Conservation (phyloP, 2,113 vertebrate species). For the Podocnemis expansa region DNA sequence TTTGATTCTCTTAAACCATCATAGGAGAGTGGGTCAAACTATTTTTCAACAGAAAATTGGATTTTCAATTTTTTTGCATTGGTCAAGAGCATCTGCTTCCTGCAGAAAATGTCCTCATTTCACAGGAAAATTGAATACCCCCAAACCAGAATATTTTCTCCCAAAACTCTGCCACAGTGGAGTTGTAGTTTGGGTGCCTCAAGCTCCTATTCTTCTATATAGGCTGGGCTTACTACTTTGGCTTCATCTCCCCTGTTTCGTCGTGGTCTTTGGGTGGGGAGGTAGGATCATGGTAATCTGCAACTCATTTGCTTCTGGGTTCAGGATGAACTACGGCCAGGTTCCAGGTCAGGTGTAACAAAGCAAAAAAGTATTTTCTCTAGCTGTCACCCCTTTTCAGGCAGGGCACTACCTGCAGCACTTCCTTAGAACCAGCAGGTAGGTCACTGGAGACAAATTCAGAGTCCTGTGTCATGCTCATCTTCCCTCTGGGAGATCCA, state of each 20-base stretch:
- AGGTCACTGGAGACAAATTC: background rate
- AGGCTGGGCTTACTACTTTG: background rate
- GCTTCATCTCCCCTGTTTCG: background rate
- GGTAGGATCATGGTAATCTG: background rate
- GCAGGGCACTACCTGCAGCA: background rate
- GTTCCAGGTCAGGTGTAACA: background rate
- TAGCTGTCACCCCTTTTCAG: background rate
- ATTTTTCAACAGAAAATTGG: rapidly evolving
- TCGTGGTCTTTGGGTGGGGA: background rate
- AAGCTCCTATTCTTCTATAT: background rate
- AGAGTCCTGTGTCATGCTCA: background rate
- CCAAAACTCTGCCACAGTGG: background rate
- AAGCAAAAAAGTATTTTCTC: background rate
- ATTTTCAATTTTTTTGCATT: background rate
- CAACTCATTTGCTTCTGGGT: background rate
- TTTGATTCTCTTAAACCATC: background rate
- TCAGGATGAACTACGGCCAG: background rate
- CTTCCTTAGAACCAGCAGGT: background rate
- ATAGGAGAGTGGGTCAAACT: background rate
- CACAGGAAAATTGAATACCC: background rate
- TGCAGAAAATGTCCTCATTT: background rate
- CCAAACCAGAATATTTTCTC: background rate
- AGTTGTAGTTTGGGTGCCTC: too few relatives aligned
- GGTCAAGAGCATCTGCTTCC: rapidly evolving
- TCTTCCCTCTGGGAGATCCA: background rate